Evolutionary conservation across 53 echinoderm and acorn worm genomes (phyloP).

Genomic region (Glandiceps talaboti): DNA sequence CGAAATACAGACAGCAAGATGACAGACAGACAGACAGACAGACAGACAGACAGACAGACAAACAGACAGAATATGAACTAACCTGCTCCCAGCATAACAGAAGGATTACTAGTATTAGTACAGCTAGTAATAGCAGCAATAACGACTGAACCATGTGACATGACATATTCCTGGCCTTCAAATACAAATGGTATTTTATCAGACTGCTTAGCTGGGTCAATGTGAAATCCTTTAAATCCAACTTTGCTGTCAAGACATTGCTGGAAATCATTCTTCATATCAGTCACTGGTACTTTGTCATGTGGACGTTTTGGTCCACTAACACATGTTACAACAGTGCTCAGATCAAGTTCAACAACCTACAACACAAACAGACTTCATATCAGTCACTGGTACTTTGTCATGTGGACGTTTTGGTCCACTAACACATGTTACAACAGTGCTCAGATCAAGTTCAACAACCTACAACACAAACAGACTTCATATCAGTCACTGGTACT

Average conservation of each 20-base stretch:
- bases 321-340: slow-evolving; percentile 63
- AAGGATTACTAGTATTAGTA: slow-evolving; percentile 95
- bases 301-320: slow-evolving; percentile 98
- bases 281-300: slow-evolving; percentile 68
- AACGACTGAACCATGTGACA: slow-evolving; percentile 84
- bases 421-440: slow-evolving; percentile 73
- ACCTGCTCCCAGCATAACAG: slow-evolving; percentile 98
- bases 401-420: slow-evolving; percentile 98
- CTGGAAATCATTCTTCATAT: slow-evolving; percentile 83
- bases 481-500: slow-evolving; percentile 67
- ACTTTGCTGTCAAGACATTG: slow-evolving; percentile 77
- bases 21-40: not conserved
- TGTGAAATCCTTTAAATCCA: slow-evolving; percentile 85
- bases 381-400: slow-evolving; percentile 60
- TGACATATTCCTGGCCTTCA: slow-evolving; percentile 45
- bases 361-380: slow-evolving; percentile 71
- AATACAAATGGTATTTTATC: slow-evolving; percentile 58
- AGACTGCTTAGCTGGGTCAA: slow-evolving; percentile 53
- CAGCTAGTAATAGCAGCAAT: slow-evolving; percentile 97
- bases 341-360: slow-evolving; percentile 77
- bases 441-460: slow-evolving; percentile 67
- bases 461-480: slow-evolving; percentile 65
- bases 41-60: not conserved
- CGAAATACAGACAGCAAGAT: too few species aligned
- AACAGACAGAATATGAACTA: not conserved